Conservation (phyloP, 1,140 invertebrate genomes). For the Drosophila sucinea region DNA sequence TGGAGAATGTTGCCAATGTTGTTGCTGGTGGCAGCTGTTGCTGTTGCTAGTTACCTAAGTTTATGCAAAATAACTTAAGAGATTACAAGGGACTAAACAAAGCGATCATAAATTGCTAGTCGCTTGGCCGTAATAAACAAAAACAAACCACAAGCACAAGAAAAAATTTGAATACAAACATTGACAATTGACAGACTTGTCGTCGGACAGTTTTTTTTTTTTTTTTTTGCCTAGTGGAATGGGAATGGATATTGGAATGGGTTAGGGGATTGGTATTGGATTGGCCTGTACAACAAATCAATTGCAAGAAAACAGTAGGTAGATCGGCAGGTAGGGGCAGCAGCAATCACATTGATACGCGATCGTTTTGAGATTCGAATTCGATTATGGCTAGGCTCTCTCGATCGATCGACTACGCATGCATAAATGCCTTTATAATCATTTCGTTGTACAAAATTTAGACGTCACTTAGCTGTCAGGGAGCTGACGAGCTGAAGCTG, state of each 20-base stretch:
- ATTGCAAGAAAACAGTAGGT: conserved; percentile 33
- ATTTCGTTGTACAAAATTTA: conserved; percentile 79
- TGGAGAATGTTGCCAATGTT: no score
- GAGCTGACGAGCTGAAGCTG: conserved; percentile 59
- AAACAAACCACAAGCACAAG: conserved; percentile 8
- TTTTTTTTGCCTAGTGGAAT: background rate
- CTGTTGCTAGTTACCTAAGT: background rate
- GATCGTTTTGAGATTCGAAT: conserved; percentile 35
- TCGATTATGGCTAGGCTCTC: conserved; percentile 34
- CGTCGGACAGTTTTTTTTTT: background rate
- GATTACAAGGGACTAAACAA: conserved; percentile 49
- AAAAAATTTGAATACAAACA: conserved; percentile 75
- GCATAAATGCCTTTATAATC: conserved; percentile 80
- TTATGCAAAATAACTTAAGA: conserved; percentile 13
- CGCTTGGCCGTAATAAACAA: conserved; percentile 41
- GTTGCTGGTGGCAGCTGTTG: background rate
- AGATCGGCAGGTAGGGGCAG: no score
- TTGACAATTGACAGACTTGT: conserved; percentile 54
- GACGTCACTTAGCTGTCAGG: conserved; percentile 76
- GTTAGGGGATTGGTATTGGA: background rate
- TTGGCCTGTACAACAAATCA: conserved; percentile 60
- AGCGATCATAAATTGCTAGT: conserved; percentile 68
- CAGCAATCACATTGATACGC: conserved; percentile 25
- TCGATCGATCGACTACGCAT: conserved; percentile 57
- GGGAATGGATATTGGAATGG: conserved; percentile 19